phyloP scores from a whole-genome alignment of 2,797 vertebrate genomes.

The Chelmon rostratus region DNA sequence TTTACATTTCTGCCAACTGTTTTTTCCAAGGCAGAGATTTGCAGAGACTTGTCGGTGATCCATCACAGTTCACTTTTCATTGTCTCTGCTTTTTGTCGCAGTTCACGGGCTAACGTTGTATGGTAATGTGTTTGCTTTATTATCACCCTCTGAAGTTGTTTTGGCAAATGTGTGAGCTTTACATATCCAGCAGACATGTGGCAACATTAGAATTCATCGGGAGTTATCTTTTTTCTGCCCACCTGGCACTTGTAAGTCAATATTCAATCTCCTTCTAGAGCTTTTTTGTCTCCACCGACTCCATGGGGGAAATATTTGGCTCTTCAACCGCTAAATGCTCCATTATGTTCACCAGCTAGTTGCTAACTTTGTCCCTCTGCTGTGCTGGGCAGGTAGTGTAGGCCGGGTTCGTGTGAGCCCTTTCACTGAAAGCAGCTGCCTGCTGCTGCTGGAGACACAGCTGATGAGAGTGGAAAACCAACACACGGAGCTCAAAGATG shows the following conservation, averaged over 20 bases:
- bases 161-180: neutral
- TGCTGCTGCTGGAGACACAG: neutral
- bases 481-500: neutral
- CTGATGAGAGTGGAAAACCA: neutral
- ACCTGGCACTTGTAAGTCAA: neutral
- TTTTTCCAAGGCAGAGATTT: constrained; percentile 13
- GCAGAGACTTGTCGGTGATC: constrained; percentile 25
- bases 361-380: neutral
- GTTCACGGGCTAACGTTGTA: neutral
- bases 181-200: neutral
- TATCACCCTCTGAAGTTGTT: too few species aligned
- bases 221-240: neutral
- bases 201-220: neutral
- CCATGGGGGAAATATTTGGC: neutral
- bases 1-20: constrained; percentile 10
- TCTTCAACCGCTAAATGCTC: neutral
- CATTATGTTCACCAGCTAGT: neutral
- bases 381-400: too few species aligned
- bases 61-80: constrained; percentile 19
- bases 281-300: neutral
- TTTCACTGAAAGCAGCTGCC: too few species aligned
- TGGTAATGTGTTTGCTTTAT: too few species aligned
- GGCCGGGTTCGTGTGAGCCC: too few species aligned
- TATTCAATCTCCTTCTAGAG: neutral
- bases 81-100: constrained; percentile 15